Percentiles rank a stretch among this genome's conserved stretches.
phyloP scores from a whole-genome alignment of 2,888 invertebrate genomes.

The Amphimallon solstitiale region DNA sequence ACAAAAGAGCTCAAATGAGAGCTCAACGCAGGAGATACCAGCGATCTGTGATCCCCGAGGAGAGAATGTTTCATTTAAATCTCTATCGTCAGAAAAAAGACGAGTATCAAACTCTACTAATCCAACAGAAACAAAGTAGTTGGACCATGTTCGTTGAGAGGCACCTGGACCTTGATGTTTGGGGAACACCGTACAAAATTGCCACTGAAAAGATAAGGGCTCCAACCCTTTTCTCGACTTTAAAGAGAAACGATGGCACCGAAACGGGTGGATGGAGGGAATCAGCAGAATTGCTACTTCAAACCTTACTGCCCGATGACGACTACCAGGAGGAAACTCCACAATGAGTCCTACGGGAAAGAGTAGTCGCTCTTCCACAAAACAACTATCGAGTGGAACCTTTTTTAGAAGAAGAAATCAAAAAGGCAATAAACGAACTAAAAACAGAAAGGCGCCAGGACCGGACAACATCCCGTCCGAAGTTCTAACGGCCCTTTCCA shows the following conservation, averaged over 20 bases:
- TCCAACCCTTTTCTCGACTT: conserved; percentile 6
- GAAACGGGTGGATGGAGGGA: too few species aligned
- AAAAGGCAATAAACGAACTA: not conserved
- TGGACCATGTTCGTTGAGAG: not conserved
- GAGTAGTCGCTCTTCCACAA: not conserved
- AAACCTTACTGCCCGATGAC: too few species aligned
- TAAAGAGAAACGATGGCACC: not conserved
- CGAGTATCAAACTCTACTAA: too few species aligned
- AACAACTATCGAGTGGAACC: not conserved
- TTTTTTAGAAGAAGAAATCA: not conserved
- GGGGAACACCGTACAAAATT: too few species aligned
- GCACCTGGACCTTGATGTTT: not conserved
- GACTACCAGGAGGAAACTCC: conserved; percentile 9
- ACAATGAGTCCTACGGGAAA: not conserved
- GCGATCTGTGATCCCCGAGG: not conserved
- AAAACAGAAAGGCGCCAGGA: conserved; percentile 24
- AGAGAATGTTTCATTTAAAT: not conserved
- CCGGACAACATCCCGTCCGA: conserved; percentile 23
- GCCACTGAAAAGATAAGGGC: too few species aligned
- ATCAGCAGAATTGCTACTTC: too few species aligned
- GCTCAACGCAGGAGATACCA: not conserved
- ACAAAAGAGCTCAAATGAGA: not conserved
- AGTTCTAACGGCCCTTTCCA: not conserved
- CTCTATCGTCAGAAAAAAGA: too few species aligned
- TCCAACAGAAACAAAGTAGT: too few species aligned